Evolutionary conservation across 1,140 invertebrate genomes (phyloP).

Genomic region (Drosophila bipectinata): DNA sequence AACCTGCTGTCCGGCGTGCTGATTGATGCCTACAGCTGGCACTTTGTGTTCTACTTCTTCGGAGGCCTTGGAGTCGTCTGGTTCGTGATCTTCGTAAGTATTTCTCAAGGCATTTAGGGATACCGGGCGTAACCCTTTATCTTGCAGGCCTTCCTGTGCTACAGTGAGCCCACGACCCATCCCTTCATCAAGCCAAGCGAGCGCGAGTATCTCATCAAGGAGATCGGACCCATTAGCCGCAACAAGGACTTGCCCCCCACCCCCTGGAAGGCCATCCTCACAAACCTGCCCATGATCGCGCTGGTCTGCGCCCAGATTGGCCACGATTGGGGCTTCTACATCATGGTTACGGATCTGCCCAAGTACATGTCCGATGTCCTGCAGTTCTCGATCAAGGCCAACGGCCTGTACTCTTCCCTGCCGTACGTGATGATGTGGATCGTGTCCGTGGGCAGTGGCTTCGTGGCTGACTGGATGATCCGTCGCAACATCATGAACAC

Average conservation of each 20-base stretch:
- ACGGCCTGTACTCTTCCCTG: slow-evolving; percentile 88
- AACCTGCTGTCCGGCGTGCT: slow-evolving; percentile 89
- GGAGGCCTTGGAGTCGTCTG: slow-evolving; percentile 90
- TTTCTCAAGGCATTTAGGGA: neutral
- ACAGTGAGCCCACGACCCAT: slow-evolving; percentile 91
- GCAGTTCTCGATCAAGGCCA: slow-evolving; percentile 91
- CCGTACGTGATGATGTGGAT: slow-evolving; percentile 91
- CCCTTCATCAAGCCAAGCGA: slow-evolving; percentile 93
- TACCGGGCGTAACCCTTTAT: neutral
- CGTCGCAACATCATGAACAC: slow-evolving; percentile 86
- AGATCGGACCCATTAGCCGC: slow-evolving; percentile 85
- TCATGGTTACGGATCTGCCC: slow-evolving; percentile 95
- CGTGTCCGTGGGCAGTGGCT: slow-evolving; percentile 87
- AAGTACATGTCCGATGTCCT: slow-evolving; percentile 96
- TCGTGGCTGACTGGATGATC: slow-evolving; percentile 88
- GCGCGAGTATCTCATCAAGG: slow-evolving; percentile 89
- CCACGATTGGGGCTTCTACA: slow-evolving; percentile 98
- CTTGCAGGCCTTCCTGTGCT: slow-evolving; percentile 87
- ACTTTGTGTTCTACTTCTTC: slow-evolving; percentile 93
- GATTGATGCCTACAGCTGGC: slow-evolving; percentile 88
- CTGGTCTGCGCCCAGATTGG: slow-evolving; percentile 90
- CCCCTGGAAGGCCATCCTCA: slow-evolving; percentile 90
- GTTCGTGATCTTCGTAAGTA: slow-evolving; percentile 89
- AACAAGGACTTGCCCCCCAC: slow-evolving; percentile 86
- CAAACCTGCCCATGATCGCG: slow-evolving; percentile 90